Conservation (phyloP, 1,140 invertebrate species). For the Pinna nobilis region DNA sequence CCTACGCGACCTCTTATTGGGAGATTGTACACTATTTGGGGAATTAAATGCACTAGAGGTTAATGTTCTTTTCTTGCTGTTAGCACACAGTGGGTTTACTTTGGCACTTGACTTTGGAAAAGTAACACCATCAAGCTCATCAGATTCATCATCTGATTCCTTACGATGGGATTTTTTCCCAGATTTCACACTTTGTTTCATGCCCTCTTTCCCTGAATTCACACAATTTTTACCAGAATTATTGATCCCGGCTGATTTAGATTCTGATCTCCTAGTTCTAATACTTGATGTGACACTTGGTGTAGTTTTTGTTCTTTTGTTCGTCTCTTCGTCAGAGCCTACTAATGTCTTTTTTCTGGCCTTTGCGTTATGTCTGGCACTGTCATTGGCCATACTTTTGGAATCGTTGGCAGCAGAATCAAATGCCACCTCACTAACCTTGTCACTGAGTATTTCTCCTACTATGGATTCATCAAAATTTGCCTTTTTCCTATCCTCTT, state of each 20-base stretch:
- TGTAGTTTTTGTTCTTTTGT: background rate
- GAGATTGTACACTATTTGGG: too few relatives aligned
- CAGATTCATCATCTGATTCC: background rate
- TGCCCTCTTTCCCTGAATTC: background rate
- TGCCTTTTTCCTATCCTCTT: conserved; percentile 16
- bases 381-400: background rate
- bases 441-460: background rate
- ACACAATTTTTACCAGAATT: background rate
- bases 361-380: conserved; percentile 10
- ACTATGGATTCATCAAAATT: background rate
- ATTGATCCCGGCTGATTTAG: too few relatives aligned
- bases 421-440: background rate
- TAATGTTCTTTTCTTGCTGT: too few relatives aligned
- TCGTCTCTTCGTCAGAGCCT: too few relatives aligned
- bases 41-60: too few relatives aligned
- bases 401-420: conserved; percentile 6
- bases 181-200: background rate
- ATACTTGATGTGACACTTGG: background rate
- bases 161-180: background rate
- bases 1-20: conserved; percentile 8
- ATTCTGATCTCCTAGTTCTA: background rate
- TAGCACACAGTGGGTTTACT: background rate
- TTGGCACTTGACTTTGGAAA: background rate
- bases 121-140: background rate
- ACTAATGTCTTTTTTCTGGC: too few relatives aligned